Percentiles rank a stretch among this genome's conserved stretches.
Conservation (phyloP, 2,113 vertebrate species). For the Nothocercus julius region DNA sequence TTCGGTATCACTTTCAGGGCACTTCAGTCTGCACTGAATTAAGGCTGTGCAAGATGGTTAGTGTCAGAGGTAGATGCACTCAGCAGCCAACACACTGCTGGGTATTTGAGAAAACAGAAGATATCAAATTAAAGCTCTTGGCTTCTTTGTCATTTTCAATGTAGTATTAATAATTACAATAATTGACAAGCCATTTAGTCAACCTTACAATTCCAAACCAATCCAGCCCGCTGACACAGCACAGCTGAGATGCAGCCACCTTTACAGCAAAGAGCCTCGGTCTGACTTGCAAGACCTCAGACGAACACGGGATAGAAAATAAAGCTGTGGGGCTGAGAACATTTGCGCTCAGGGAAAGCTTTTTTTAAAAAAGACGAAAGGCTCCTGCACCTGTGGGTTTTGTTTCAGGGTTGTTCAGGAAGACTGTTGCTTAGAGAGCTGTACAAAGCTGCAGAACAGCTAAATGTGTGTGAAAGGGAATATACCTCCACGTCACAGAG, state of each 20-base stretch:
- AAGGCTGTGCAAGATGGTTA: background rate
- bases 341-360: background rate
- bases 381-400: constrained; percentile 1
- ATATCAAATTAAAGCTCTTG: constrained; percentile 3
- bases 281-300: background rate
- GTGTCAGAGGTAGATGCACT: background rate
- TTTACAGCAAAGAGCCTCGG: background rate
- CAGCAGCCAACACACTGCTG: background rate
- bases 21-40: background rate
- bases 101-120: background rate
- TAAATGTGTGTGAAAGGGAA: background rate
- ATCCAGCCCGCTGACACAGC: background rate
- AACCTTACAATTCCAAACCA: background rate
- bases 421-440: constrained; percentile 61
- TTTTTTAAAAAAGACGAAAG: background rate
- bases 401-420: constrained; percentile 42
- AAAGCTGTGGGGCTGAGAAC: background rate
- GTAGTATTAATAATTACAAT: background rate
- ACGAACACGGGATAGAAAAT: background rate
- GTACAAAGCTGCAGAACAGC: constrained; percentile 13
- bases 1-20: background rate
- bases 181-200: constrained; percentile 14
- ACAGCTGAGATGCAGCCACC: background rate
- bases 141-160: background rate
- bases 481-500: background rate